Percentiles rank a stretch among this genome's conserved stretches.
phyloP scores from a whole-genome alignment of 2,888 invertebrate genomes.

The Cephonodes hylas region DNA sequence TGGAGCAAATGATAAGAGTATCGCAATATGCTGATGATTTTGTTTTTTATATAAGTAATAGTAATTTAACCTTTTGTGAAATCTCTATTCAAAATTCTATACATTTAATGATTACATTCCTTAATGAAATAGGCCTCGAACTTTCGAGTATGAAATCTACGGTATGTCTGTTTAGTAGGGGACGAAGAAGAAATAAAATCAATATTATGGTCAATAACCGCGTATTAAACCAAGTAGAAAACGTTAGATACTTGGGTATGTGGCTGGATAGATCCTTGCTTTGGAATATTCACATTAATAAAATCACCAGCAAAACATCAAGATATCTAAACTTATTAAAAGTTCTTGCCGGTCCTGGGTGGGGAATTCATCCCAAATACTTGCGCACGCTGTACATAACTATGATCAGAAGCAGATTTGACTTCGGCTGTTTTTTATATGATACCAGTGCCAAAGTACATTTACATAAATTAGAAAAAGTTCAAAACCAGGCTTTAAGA shows the following conservation, averaged over 20 bases:
- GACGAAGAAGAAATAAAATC: too few relatives aligned
- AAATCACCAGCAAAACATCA: not conserved
- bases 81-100: too few relatives aligned
- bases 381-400: slow-evolving; percentile 28
- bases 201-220: too few relatives aligned
- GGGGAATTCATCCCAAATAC: slow-evolving; percentile 33
- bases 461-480: slow-evolving; percentile 22
- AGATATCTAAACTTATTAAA: slow-evolving; percentile 25
- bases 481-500: slow-evolving; percentile 21
- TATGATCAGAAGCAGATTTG: slow-evolving; percentile 26
- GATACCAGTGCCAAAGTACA: slow-evolving; percentile 18
- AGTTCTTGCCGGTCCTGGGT: slow-evolving; percentile 26
- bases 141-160: too few relatives aligned
- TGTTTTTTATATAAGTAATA: too few relatives aligned
- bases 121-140: too few relatives aligned
- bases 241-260: not conserved
- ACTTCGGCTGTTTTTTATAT: slow-evolving; percentile 25
- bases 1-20: too few relatives aligned
- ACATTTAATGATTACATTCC: too few relatives aligned
- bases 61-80: too few relatives aligned
- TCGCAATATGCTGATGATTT: too few relatives aligned
- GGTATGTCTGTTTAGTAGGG: too few relatives aligned
- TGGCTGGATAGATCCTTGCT: not conserved
- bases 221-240: not conserved
- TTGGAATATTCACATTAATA: not conserved